phyloP scores from a whole-genome alignment of 2,888 invertebrate species.

The Prenolepis imparis region DNA sequence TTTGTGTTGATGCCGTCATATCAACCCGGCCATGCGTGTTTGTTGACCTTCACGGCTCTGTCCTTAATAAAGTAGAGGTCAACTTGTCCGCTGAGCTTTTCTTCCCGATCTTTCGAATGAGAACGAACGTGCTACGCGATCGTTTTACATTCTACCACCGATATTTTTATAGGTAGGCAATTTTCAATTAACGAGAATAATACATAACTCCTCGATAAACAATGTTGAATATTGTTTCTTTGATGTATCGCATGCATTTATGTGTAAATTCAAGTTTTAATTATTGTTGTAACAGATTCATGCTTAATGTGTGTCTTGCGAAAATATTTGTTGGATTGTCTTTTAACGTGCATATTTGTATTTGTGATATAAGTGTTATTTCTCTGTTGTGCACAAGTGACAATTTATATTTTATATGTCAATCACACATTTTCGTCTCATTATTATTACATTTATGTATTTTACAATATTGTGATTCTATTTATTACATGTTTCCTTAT shows the following conservation, averaged over 20 bases:
- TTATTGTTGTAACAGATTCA: neutral
- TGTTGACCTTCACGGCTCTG: slow-evolving; percentile 79
- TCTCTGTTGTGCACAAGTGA: neutral
- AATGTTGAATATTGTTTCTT: neutral
- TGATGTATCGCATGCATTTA: neutral
- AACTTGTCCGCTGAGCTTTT: slow-evolving; percentile 63
- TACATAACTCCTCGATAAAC: neutral
- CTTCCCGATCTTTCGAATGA: slow-evolving; percentile 8
- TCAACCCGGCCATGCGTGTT: slow-evolving; percentile 54
- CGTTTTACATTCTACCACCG: neutral
- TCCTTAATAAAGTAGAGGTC: slow-evolving; percentile 80
- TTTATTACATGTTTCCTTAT: neutral
- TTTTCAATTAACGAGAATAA: neutral
- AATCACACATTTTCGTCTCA: neutral
- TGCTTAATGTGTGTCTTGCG: neutral
- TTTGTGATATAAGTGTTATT: neutral
- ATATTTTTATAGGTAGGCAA: slow-evolving; percentile 15
- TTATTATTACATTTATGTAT: neutral
- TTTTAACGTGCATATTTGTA: neutral
- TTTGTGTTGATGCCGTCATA: neutral
- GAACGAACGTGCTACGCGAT: neutral
- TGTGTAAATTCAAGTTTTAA: neutral
- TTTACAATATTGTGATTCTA: neutral
- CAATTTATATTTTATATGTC: neutral
- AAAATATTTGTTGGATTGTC: neutral